Evolutionary conservation across 2,797 vertebrate species (phyloP), one percentile per base, ranked within the genome.

Genomic region (Schizothorax lantsangensis): DNA sequence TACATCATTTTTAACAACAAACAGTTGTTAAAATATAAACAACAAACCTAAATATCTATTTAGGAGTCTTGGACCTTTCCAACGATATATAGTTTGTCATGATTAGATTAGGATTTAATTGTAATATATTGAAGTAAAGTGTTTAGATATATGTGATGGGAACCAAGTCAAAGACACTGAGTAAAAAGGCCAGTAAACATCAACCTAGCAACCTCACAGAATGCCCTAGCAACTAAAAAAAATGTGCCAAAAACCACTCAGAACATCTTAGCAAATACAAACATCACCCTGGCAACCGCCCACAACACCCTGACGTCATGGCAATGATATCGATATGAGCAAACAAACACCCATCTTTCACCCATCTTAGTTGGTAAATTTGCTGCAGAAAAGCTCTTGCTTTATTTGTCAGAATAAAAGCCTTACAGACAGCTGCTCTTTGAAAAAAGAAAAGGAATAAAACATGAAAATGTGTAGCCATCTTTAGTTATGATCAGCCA

Each of bases 401-500:
- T 30, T 19, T 71, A 3, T 40, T 59, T 59, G 49, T 59, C 54
- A 59, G 54, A 59, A 33, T 15, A 49, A 14, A 14, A 43, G 43
- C 36, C 7, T 62, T 43, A 5, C 36, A 68, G n/a, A 23, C n/a
- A 69, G 47, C 84, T 36, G 64, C 47, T 84, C 59, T 68, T 17
- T 52, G 59, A 36, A 74, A 33, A 9, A 82, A 40, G 6, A 54
- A 79, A 81, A 64, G n/a, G 8, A 59, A 59, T 9, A 30, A 30
- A 30, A 64, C 12, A 7, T 17, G 6, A 66, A 66, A 17, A 57
- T 57, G 6, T 23, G 64, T 68, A 19, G 66, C 15, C 66, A 68
- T 30, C 64, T 68, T 36, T 68, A 68, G 64, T 68, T 30, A 19
- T 62, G 71, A 62, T 62, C 30, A 86, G 62, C 78, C 79, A n/a